A percentile compares a stretch with the other conserved stretches of the same genome.
These are phyloP conservation scores for Erpobdella octoculata DNA, from an alignment of 2,888 invertebrate genomes.

Conservation along the genomic window DNA sequence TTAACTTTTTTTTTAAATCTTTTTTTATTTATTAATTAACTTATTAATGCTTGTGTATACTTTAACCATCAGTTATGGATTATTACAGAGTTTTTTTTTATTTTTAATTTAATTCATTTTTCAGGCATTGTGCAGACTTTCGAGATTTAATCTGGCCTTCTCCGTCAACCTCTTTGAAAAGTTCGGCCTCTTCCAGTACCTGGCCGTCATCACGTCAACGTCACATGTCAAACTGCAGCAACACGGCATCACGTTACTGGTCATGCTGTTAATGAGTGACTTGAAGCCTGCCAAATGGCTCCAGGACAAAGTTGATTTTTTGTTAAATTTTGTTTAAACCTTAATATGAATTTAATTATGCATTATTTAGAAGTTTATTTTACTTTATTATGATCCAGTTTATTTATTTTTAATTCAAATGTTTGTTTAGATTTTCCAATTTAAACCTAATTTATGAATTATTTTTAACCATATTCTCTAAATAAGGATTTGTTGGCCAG, in stretches of 20 bases:
- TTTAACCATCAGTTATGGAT: too few species aligned
- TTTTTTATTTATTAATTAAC: too few species aligned
- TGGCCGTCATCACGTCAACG: neutral
- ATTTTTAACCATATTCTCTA: too few species aligned
- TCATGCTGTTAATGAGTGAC: neutral
- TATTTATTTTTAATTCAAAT: too few species aligned
- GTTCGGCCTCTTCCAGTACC: conserved; percentile 4
- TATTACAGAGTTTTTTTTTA: too few species aligned
- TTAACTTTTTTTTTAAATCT: too few species aligned
- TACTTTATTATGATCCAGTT: too few species aligned
- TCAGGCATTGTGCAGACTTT: neutral
- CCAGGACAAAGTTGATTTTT: neutral
- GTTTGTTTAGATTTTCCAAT: too few species aligned
- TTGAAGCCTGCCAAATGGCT: neutral
- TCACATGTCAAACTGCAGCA: neutral
- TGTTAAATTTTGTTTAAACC: neutral
- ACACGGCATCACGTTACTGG: neutral
- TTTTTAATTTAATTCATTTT: too few species aligned
- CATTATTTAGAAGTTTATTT: too few species aligned
- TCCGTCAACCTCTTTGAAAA: neutral
- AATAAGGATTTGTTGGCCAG: conserved; percentile 47
- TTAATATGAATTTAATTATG: neutral
- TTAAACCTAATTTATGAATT: too few species aligned
- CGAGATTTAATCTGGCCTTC: neutral
- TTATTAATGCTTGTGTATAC: too few species aligned